A percentile compares a stretch with the other conserved stretches of the same genome.
phyloP scores from a whole-genome alignment of 2,888 invertebrate species.

The Oxyteleia sp. region DNA sequence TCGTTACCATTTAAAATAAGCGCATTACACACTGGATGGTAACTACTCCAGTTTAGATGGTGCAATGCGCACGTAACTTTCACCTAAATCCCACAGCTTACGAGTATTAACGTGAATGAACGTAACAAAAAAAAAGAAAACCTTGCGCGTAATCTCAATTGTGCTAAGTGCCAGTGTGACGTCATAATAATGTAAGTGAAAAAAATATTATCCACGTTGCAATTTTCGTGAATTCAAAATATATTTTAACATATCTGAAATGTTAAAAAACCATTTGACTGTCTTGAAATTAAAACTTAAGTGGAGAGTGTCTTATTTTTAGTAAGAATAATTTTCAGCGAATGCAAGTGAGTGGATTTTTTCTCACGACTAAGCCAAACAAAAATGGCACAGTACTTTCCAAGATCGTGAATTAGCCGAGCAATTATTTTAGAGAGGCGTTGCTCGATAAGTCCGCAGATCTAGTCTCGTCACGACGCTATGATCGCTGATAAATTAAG shows the following conservation, averaged over 20 bases:
- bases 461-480: conserved; percentile 40
- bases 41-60: conserved; percentile 50
- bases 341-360: too few relatives aligned
- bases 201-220: too few relatives aligned
- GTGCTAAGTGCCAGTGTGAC: conserved; percentile 21
- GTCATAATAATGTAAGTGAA: too few relatives aligned
- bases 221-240: too few relatives aligned
- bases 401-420: conserved; percentile 18
- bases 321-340: too few relatives aligned
- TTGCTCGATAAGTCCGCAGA: conserved; percentile 22
- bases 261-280: too few relatives aligned
- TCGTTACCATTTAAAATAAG: neutral
- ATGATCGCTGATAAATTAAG: conserved; percentile 51
- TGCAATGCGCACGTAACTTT: conserved; percentile 60
- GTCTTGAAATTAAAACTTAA: too few relatives aligned
- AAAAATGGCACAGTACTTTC: neutral
- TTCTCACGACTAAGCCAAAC: too few relatives aligned
- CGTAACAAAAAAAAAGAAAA: conserved; percentile 41
- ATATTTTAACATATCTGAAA: too few relatives aligned
- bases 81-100: conserved; percentile 58
- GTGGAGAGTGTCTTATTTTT: too few relatives aligned
- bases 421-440: conserved; percentile 30
- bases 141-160: conserved; percentile 28
- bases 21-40: conserved; percentile 31
- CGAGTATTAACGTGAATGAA: conserved; percentile 34